phyloP scores from a whole-genome alignment of 2,797 vertebrate species.

The Enteromius radiatus region DNA sequence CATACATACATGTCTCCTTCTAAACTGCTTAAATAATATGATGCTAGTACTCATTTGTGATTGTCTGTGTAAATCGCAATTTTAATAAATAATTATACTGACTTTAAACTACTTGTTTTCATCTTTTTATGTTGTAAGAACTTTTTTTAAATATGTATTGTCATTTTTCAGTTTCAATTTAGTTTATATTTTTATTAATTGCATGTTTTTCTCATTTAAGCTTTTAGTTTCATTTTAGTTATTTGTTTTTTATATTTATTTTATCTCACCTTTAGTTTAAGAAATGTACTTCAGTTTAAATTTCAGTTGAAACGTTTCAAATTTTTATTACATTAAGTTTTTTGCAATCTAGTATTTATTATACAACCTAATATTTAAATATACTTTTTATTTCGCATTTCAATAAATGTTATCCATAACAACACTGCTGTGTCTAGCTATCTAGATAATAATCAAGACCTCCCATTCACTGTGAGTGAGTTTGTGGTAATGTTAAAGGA shows the following conservation, averaged over 20 bases:
- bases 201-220: neutral
- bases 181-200: neutral
- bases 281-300: neutral
- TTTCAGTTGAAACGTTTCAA: neutral
- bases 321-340: no score
- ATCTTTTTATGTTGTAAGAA: neutral
- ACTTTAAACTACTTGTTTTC: neutral
- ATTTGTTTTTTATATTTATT: neutral
- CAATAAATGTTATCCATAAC: neutral
- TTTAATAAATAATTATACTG: neutral
- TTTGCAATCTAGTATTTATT: neutral
- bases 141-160: no score
- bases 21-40: neutral
- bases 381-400: neutral
- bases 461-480: conserved; percentile 2
- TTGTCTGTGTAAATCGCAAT: neutral
- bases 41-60: neutral
- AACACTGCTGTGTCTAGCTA: neutral
- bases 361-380: neutral
- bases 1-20: neutral
- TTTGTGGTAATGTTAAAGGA: neutral
- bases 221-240: neutral
- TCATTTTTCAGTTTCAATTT: neutral
- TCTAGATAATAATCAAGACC: conserved; percentile 14
- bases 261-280: neutral